These are phyloP conservation scores for Drosophila mayaguana DNA, from an alignment of 2,888 invertebrate species.

Conservation along the genomic window DNA sequence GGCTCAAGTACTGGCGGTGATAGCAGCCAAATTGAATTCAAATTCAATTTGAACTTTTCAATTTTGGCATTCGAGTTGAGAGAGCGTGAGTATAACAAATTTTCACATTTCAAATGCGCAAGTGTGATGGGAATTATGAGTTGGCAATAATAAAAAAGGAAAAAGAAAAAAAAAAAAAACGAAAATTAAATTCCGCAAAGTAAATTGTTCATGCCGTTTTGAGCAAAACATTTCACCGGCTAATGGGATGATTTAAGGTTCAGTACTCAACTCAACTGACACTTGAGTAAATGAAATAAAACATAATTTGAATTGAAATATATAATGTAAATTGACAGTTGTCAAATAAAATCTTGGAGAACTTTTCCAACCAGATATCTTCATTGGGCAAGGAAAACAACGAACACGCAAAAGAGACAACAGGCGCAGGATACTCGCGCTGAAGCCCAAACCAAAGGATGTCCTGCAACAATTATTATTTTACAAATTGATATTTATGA, in stretches of 20 bases:
- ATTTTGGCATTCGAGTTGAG: conserved; percentile 67
- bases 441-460: conserved; percentile 11
- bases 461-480: conserved; percentile 76
- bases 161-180: conserved; percentile 27
- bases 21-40: conserved; percentile 83
- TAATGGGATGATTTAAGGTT: background rate
- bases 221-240: conserved; percentile 64
- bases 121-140: conserved; percentile 75
- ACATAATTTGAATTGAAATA: conserved; percentile 69
- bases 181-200: conserved; percentile 77
- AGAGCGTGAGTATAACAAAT: conserved; percentile 32
- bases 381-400: background rate
- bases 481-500: conserved; percentile 83
- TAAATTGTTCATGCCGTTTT: conserved; percentile 76
- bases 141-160: conserved; percentile 31
- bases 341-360: background rate
- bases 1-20: conserved; percentile 42
- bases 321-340: conserved; percentile 36
- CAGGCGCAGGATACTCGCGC: conserved; percentile 3
- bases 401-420: background rate
- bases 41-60: conserved; percentile 85
- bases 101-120: conserved; percentile 71
- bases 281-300: conserved; percentile 67
- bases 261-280: conserved; percentile 18
- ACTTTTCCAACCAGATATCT: background rate